These are phyloP conservation scores for Drosophila carrolli DNA, from an alignment of 1,140 invertebrate genomes.

Conservation along the genomic window DNA sequence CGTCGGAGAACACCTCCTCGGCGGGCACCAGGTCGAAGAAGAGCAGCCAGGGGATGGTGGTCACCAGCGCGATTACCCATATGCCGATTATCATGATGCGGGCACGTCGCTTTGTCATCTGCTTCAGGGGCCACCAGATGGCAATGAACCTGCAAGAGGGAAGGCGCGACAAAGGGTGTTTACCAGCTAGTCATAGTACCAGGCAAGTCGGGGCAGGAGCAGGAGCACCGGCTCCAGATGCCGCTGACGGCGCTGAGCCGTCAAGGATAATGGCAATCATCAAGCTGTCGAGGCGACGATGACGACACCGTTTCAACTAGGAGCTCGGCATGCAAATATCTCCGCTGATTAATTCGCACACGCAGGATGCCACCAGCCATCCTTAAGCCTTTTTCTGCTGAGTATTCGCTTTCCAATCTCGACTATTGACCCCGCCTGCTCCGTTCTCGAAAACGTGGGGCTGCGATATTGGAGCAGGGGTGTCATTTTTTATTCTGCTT, in stretches of 20 bases:
- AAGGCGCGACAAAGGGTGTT: conserved; percentile 80
- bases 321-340: conserved; percentile 71
- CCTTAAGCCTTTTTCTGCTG: conserved; percentile 79
- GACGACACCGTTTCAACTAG: conserved; percentile 64
- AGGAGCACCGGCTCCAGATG: conserved; percentile 24
- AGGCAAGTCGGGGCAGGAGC: background rate
- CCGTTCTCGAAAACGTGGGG: conserved; percentile 13
- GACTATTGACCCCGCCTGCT: conserved; percentile 64
- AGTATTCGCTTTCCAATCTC: conserved; percentile 78
- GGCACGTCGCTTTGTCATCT: conserved; percentile 94
- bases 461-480: conserved; percentile 16
- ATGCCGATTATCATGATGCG: conserved; percentile 95
- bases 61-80: conserved; percentile 93
- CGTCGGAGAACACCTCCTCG: conserved; percentile 87
- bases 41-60: conserved; percentile 95
- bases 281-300: conserved; percentile 58
- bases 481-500: conserved; percentile 57
- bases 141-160: conserved; percentile 94
- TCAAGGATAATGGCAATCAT: conserved; percentile 74
- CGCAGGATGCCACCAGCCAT: conserved; percentile 63
- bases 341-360: conserved; percentile 80
- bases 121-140: conserved; percentile 97
- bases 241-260: conserved; percentile 31
- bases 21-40: conserved; percentile 93
- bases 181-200: conserved; percentile 14